Evolutionary conservation across 2,113 vertebrate species (phyloP).

Genomic region (Atlantisia rogersi): DNA sequence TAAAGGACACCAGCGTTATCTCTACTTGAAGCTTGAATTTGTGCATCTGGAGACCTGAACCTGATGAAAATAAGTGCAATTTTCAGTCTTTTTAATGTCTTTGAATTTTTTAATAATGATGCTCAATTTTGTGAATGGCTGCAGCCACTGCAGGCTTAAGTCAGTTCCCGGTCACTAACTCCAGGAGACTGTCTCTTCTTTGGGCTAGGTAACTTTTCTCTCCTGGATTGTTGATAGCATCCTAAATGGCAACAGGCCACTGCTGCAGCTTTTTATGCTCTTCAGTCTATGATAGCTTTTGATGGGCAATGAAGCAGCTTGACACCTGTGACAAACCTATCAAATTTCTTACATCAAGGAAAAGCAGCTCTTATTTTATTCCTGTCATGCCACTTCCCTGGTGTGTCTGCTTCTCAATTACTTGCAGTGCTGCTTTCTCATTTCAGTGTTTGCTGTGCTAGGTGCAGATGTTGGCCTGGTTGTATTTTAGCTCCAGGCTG

Average conservation of each 20-base stretch:
- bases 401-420: not conserved
- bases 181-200: not conserved
- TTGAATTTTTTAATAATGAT: not conserved
- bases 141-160: not conserved
- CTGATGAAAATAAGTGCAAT: not conserved
- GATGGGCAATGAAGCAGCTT: not conserved
- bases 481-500: not conserved
- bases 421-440: not conserved
- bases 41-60: not conserved
- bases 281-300: not conserved
- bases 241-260: not conserved
- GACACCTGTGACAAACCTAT: not conserved
- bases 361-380: not conserved
- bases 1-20: not conserved
- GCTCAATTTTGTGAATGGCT: not conserved
- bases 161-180: not conserved
- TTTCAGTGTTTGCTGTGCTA: rapidly evolving
- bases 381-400: not conserved
- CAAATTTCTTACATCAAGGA: not conserved
- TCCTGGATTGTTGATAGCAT: not conserved
- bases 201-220: not conserved
- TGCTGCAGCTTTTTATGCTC: not conserved
- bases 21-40: not conserved
- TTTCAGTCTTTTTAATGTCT: not conserved
- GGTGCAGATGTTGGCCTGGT: not conserved